Evolutionary conservation across 2,113 vertebrate genomes (phyloP).

Genomic region (Choloepus hoffmanni): DNA sequence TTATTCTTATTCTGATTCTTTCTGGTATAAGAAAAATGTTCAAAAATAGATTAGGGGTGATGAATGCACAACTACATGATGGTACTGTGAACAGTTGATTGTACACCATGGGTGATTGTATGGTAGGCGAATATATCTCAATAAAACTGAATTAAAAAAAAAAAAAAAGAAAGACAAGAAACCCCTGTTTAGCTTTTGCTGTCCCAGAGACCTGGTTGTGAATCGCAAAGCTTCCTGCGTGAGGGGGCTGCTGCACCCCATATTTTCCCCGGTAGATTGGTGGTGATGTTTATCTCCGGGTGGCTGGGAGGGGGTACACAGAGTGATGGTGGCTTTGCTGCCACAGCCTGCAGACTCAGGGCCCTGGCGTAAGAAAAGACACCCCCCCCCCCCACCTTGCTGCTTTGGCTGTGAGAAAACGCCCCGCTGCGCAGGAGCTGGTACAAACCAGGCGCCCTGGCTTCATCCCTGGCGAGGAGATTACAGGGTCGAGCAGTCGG

Average conservation of each 20-base stretch:
- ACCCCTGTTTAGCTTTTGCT: neutral
- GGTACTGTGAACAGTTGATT: too few species aligned
- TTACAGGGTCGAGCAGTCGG: rapidly evolving
- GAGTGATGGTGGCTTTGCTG: neutral
- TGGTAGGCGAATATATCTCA: too few species aligned
- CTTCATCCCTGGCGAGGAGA: neutral
- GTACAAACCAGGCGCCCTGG: neutral
- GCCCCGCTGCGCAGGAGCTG: too few species aligned
- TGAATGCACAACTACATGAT: too few species aligned
- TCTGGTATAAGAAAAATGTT: too few species aligned
- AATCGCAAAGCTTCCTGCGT: rapidly evolving
- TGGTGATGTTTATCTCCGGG: neutral
- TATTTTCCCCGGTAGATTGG: neutral
- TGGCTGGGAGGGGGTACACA: neutral
- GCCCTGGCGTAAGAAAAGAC: neutral
- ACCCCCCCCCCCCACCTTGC: rapidly evolving
- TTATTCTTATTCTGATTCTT: too few species aligned
- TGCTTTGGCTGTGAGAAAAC: too few species aligned
- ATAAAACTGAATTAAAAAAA: too few species aligned
- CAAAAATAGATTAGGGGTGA: too few species aligned
- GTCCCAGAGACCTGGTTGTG: neutral
- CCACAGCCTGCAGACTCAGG: rapidly evolving
- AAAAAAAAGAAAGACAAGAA: too few species aligned
- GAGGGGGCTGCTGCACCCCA: neutral
- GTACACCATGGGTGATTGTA: too few species aligned